A percentile compares a stretch with the other conserved stretches of the same genome.
Evolutionary conservation across 1,140 invertebrate species (phyloP).

Genomic region (Ceratina japonica): DNA sequence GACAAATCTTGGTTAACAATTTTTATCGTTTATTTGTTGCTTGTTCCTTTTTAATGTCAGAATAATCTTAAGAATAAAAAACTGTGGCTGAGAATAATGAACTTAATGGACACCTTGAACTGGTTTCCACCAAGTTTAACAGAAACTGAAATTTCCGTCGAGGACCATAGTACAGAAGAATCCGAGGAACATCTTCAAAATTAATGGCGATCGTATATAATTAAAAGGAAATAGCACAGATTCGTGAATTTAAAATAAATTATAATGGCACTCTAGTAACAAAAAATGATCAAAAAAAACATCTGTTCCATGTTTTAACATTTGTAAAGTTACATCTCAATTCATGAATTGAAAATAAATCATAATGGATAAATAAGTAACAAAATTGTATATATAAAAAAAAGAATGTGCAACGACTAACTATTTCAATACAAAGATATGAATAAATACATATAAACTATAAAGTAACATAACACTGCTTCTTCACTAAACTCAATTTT

Average conservation of each 20-base stretch:
- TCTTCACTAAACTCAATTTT: slow-evolving; percentile 21
- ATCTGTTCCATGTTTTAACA: not conserved
- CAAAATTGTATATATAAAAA: slow-evolving; percentile 46
- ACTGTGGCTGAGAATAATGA: slow-evolving; percentile 67
- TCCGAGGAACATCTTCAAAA: slow-evolving; percentile 27
- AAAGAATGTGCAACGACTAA: slow-evolving; percentile 49
- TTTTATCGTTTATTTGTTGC: slow-evolving; percentile 36
- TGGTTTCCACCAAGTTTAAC: slow-evolving; percentile 53
- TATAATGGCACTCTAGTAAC: slow-evolving; percentile 15
- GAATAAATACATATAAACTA: slow-evolving; percentile 54
- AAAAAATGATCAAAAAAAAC: not conserved
- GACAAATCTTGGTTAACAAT: slow-evolving; percentile 62
- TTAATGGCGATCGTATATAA: slow-evolving; percentile 23
- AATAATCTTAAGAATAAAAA: slow-evolving; percentile 68
- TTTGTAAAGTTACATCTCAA: not conserved
- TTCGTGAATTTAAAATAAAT: not conserved
- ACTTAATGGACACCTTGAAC: slow-evolving; percentile 59
- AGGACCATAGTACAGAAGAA: slow-evolving; percentile 7
- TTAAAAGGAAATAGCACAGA: not conserved
- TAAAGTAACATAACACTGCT: slow-evolving; percentile 51
- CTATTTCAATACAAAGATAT: slow-evolving; percentile 37
- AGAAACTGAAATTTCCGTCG: slow-evolving; percentile 15
- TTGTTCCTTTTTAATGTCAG: slow-evolving; percentile 57
- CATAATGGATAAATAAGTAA: slow-evolving; percentile 38
- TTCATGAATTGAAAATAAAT: slow-evolving; percentile 30